phyloP scores from a whole-genome alignment of 2,888 invertebrate genomes.

The Notodonta dromedarius region DNA sequence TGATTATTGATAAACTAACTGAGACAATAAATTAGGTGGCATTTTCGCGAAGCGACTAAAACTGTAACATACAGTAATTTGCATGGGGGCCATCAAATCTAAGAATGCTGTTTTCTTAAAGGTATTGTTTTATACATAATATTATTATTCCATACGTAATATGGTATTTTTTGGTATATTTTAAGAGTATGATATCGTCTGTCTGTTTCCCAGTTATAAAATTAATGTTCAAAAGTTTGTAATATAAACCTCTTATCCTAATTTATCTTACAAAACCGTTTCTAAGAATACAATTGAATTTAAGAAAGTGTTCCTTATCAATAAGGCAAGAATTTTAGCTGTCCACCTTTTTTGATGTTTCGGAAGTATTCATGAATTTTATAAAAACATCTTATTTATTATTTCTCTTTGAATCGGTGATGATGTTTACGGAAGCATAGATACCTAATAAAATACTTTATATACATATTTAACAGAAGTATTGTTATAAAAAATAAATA shows the following conservation, averaged over 20 bases:
- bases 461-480: too few relatives aligned
- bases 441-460: too few relatives aligned
- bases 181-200: too few relatives aligned
- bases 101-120: slow-evolving; percentile 67
- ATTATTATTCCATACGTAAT: too few relatives aligned
- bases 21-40: slow-evolving; percentile 12
- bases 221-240: background rate
- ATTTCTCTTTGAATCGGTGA: slow-evolving; percentile 19
- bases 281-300: too few relatives aligned
- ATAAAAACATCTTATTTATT: background rate
- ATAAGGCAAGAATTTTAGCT: too few relatives aligned
- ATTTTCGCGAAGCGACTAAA: slow-evolving; percentile 19
- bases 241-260: background rate
- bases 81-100: slow-evolving; percentile 80
- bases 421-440: slow-evolving; percentile 9
- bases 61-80: slow-evolving; percentile 52
- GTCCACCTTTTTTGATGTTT: too few relatives aligned
- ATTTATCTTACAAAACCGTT: too few relatives aligned
- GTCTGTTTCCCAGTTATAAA: too few relatives aligned
- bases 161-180: too few relatives aligned
- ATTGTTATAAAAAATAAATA: too few relatives aligned
- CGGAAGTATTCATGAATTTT: background rate
- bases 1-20: slow-evolving; percentile 30
- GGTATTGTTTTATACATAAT: slow-evolving; percentile 48
- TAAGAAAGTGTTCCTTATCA: too few relatives aligned